Evolutionary conservation across 2,888 invertebrate species (phyloP), one percentile per base, ranked within the genome.

Genomic region (Lasioglossum leucozonium): DNA sequence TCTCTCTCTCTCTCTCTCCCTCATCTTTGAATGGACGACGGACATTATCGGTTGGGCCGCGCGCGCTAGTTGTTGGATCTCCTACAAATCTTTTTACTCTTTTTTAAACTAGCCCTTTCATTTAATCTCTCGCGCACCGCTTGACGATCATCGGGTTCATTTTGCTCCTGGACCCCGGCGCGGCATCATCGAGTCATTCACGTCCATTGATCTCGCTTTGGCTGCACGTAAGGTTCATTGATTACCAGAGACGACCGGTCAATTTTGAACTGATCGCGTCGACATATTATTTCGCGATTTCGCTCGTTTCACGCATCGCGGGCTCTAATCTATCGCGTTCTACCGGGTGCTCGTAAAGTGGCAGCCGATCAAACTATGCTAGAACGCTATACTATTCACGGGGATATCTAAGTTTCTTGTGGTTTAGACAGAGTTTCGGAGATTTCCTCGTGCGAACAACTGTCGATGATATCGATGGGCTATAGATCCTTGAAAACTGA

Each of bases 1-100:
- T 37, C 40, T 81, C 83, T 83, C 84, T n/a, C n/a, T n/a, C 83
- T n/a, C 22, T 42, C 13, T 34, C 62, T 37, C 40, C 82, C 83
- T 83, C 84, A 76, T 90, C 90, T 90, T 90, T 88, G 88, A 88
- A 86, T 84, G 81, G 82, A 84, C 91, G 90, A 87, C 81, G 87
- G 83, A 91, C 86, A 90, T 89, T 88, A 90, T 89, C 85, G 88
- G 88, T 75, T 80, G 74, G 77, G 77, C 34, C 81, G 73, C 22
- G 72, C 80, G 51, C n/a, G 55, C 55, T 73, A 72, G 73, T 73
- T 77, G 83, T 74, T 86, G 81, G 62, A 74, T 82, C 82, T 87
- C 77, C 79, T 79, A 78, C 77, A 77, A 76, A 77, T 82, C 79
- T 51, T 65, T 75, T 40, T 51, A 40, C 65, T 69, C 85, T 79